Evolutionary conservation across 1,140 invertebrate species (phyloP).

Genomic region (Drosophila teissieri): DNA sequence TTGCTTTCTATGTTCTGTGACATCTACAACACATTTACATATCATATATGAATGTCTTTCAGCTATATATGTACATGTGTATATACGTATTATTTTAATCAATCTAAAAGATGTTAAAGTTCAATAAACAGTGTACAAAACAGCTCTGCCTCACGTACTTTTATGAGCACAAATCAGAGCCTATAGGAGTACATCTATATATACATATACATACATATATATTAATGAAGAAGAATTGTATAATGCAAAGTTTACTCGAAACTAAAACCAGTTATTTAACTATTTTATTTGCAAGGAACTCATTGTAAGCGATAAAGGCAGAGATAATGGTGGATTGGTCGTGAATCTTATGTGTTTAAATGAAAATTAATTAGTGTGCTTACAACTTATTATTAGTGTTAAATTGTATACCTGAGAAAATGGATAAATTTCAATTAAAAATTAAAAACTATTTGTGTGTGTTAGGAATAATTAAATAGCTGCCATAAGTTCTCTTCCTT

Average conservation of each 20-base stretch:
- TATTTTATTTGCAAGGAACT: constrained; percentile 5
- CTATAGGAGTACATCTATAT: not conserved
- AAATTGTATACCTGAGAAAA: no score
- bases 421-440: no score
- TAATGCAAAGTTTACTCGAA: constrained; percentile 2
- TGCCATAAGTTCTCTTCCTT: not conserved
- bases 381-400: no score
- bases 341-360: constrained; percentile 1
- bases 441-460: no score
- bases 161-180: not conserved
- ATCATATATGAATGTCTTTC: no score
- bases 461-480: no score
- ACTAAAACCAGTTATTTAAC: constrained; percentile 5
- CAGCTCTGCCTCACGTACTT: not conserved
- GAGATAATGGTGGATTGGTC: no score
- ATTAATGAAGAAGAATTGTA: not conserved
- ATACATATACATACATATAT: not conserved
- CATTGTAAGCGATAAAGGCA: not conserved
- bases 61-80: not conserved
- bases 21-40: not conserved
- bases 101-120: constrained; percentile 25
- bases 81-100: not conserved
- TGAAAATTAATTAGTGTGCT: not conserved
- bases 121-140: constrained; percentile 12
- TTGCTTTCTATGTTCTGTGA: not conserved